Evolutionary conservation across 2,797 vertebrate genomes (phyloP), one percentile per base, ranked within the genome.

Genomic region (Arrhamphus sclerolepis): DNA sequence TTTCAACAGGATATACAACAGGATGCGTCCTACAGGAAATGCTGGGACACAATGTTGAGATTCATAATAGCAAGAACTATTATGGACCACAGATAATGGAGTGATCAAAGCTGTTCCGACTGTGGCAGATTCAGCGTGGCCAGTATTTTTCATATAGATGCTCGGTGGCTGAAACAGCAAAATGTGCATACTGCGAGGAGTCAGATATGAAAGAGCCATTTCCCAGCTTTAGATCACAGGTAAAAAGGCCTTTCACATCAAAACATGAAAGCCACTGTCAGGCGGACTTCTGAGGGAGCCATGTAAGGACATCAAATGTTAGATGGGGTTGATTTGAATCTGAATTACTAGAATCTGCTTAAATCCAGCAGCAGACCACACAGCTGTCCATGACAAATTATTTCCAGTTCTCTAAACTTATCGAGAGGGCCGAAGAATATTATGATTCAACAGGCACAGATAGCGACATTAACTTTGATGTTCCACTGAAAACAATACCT

Each of bases 401-500:
- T 60, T 81, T 75, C 68, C 48, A 67, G n/a, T 22, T 39, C 21
- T 6, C 19, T 18, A 56, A 31, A 59, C 62, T 61, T 54, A 69
- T 66, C 40, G 39, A 59, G 56, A 38, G 59, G 17, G 40, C 22
- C 7, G 21, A 20, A 39, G 16, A 53, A 46, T 19, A 44, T 49
- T 39, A 41, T 7, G 40, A 40, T 61, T 68, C 70, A 65, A 49
- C 67, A 66, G 59, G 39, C 40, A 3, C 21, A 40, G 29, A 62
- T 39, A 26, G n/a, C n/a, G n/a, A n/a, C n/a, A 48, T 43, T 10
- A 46, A 68, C 67, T 76, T 63, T 68, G 50, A 21, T 56, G 38
- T 67, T 73, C 58, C 49, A 28, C 53, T 72, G 62, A 46, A 57
- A 64, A 89, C 86, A 87, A 84, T 84, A 69, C 47, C 43, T 7